These are phyloP conservation scores for Myrmecophaga tridactyla DNA, from an alignment of 2,113 vertebrate genomes.

Conservation along the genomic window DNA sequence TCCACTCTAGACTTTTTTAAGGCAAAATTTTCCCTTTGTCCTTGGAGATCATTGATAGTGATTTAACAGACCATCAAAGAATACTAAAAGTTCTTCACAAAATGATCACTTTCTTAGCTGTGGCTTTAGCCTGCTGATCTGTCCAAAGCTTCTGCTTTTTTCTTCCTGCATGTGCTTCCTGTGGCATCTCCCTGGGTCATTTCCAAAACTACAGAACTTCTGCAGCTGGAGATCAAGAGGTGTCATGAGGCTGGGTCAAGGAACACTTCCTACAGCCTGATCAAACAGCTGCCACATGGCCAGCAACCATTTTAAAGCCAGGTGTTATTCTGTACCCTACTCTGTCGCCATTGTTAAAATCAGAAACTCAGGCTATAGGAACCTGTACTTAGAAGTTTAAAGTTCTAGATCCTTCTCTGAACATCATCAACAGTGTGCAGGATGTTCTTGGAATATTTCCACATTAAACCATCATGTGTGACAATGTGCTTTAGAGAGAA, in stretches of 20 bases:
- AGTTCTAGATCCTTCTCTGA: not conserved
- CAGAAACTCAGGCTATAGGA: not conserved
- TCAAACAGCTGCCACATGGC: not conserved
- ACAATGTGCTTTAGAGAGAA: not conserved
- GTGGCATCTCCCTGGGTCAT: constrained; percentile 55
- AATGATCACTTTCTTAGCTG: constrained; percentile 72
- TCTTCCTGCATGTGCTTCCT: constrained; percentile 63
- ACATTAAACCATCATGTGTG: not conserved
- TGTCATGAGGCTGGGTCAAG: not conserved
- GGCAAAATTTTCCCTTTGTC: not conserved
- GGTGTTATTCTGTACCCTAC: not conserved
- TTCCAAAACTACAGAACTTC: not conserved
- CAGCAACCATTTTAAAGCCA: not conserved
- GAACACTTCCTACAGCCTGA: constrained; percentile 18
- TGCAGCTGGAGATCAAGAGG: constrained; percentile 27
- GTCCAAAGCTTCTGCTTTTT: constrained; percentile 65
- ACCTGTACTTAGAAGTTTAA: not conserved
- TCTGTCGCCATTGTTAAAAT: not conserved
- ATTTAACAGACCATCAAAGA: not conserved
- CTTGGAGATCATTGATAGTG: not conserved
- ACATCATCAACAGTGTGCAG: not conserved
- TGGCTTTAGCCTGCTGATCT: constrained; percentile 54
- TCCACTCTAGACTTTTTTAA: not conserved
- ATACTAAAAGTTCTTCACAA: constrained; percentile 56
- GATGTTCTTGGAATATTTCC: not conserved